phyloP scores from a whole-genome alignment of 2,888 invertebrate genomes.

The Chelonus formosanus region DNA sequence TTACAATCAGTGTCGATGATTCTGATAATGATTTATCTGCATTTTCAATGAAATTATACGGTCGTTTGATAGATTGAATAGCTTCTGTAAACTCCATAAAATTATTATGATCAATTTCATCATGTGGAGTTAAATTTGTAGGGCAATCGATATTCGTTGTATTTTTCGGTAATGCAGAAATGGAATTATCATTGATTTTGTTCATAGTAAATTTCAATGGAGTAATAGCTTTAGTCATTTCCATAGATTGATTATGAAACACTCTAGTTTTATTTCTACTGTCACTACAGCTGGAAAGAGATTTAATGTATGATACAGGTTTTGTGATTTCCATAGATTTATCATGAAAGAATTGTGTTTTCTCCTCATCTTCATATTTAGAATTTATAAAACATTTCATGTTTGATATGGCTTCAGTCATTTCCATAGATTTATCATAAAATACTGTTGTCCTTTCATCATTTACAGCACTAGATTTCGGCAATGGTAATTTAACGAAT shows the following conservation, averaged over 20 bases:
- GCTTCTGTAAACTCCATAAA: conserved; percentile 40
- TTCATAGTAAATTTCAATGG: background rate
- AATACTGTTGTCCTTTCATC: background rate
- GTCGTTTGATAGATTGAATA: background rate
- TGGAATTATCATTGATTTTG: background rate
- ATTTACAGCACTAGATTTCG: background rate
- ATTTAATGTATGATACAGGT: background rate
- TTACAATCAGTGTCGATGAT: no score
- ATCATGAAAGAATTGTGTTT: conserved; percentile 1
- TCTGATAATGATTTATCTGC: background rate
- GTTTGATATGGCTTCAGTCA: conserved; percentile 30
- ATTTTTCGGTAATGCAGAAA: no score
- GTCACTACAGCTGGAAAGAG: background rate
- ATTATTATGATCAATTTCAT: conserved; percentile 9
- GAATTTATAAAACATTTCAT: background rate
- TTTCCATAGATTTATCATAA: conserved; percentile 34
- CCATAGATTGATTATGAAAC: conserved; percentile 23
- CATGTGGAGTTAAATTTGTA: no score
- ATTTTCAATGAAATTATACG: background rate
- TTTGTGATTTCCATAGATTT: conserved; percentile 38
- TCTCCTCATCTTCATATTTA: background rate
- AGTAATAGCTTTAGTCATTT: conserved; percentile 30
- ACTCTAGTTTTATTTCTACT: conserved; percentile 12
- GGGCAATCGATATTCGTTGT: no score
- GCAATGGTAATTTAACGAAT: conserved; percentile 8